Base-by-base conservation (phyloP, 2,797 vertebrate species). In the Myotis planiceps region DNA sequence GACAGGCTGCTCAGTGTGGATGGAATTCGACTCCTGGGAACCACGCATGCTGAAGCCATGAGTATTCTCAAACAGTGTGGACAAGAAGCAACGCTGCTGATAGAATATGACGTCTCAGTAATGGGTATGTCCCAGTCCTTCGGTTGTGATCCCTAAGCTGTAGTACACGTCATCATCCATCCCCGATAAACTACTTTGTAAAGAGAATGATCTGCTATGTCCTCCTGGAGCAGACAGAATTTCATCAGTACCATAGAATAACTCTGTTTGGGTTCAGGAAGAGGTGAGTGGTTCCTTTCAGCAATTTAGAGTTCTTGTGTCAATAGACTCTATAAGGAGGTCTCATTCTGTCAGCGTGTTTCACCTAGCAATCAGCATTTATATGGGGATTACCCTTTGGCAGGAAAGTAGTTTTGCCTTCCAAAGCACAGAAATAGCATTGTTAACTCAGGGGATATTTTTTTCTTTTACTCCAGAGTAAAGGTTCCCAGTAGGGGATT, bases 1-100 rank as follows among this genome's bases (percentile, higher is more conserved):
- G 99, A 99, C 97, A 99, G 99, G 76, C 94, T 99, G 98, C 99
- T 99, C 65, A 99, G 99, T 92, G 99, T 99, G 68, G 99, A 99
- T 53, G 99, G 99, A 86, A 99, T 99, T 88, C 99, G 99, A 68
- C 99, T 99, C 93, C 99, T 99, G 4, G 99, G 99, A 97, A 99
- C 99, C 45, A 99, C 99, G 5, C 99, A 99, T 2, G 98, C 99
- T 0, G 99, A 99, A 98, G 99, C 99, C 98, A 99, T 99, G 99
- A 99, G 99, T 97, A 99, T 99, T 98, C 99, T 99, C 78, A 99
- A 99, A 98, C 99, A 99, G 81, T 99, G 99, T 0, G 99, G 99
- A 0, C 99, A 99, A 98, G 99, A 99, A 95, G 99, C 99, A 0
- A 99, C 99, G 15, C 99, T 99, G 93, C 99, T 99, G 97, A 98